Evolutionary conservation across 2,797 vertebrate species (phyloP).

Genomic region (Zalophus californianus): DNA sequence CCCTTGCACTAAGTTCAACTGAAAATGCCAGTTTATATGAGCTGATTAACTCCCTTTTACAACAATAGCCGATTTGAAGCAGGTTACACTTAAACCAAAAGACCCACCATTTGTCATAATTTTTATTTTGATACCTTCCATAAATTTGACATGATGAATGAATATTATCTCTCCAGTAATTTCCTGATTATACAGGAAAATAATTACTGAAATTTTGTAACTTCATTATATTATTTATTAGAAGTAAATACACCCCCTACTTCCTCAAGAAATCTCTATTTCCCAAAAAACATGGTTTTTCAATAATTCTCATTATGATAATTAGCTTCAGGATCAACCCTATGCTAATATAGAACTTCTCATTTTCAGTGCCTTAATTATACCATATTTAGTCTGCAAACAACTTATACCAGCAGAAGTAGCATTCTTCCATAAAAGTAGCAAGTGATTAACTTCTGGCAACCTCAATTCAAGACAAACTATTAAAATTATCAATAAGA

Average conservation of each 20-base stretch:
- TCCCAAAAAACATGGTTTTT: slow-evolving; percentile 25
- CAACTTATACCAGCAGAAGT: neutral
- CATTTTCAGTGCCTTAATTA: neutral
- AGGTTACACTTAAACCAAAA: slow-evolving; percentile 47
- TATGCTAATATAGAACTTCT: neutral
- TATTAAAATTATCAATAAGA: slow-evolving; percentile 40
- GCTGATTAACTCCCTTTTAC: neutral
- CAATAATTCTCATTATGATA: neutral
- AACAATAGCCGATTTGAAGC: neutral
- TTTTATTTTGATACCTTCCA: neutral
- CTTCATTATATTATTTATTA: slow-evolving; percentile 29
- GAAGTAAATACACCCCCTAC: neutral
- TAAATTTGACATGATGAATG: slow-evolving; percentile 25
- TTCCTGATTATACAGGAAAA: slow-evolving; percentile 18
- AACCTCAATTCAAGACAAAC: slow-evolving; percentile 18
- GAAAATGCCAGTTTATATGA: neutral
- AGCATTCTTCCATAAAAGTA: neutral
- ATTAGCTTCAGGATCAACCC: slow-evolving; percentile 6
- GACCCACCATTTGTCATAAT: neutral
- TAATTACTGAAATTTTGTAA: slow-evolving; percentile 2
- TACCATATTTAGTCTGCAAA: neutral
- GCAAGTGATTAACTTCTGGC: neutral
- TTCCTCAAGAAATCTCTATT: neutral
- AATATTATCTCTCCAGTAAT: neutral
- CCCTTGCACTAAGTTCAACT: neutral